These are phyloP conservation scores for Lasioglossum figueresi DNA, from an alignment of 2,888 invertebrate species.

Conservation along the genomic window DNA sequence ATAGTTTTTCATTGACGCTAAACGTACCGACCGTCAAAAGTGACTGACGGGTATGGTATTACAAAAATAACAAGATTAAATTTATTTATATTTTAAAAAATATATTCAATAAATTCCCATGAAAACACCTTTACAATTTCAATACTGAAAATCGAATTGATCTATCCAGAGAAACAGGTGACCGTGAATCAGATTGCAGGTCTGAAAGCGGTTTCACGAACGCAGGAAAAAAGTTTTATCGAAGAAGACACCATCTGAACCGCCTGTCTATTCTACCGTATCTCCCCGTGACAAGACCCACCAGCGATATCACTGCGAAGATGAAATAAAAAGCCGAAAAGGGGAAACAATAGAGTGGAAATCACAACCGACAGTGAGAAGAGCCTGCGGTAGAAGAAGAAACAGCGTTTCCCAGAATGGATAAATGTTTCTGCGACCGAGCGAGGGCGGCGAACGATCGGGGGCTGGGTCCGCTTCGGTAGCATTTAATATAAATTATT, in stretches of 20 bases:
- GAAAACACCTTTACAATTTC: too few relatives aligned
- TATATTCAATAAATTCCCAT: too few relatives aligned
- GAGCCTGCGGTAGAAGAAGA: background rate
- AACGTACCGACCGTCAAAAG: too few relatives aligned
- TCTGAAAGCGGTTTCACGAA: background rate
- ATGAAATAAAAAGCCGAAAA: background rate
- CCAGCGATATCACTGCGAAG: background rate
- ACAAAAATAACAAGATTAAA: too few relatives aligned
- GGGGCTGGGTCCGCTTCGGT: conserved; percentile 32
- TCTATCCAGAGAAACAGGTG: background rate
- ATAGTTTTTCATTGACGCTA: too few relatives aligned
- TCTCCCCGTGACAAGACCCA: background rate
- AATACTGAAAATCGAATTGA: background rate
- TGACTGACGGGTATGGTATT: too few relatives aligned
- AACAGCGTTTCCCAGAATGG: conserved; percentile 1
- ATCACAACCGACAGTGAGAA: conserved; percentile 36
- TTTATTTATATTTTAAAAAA: too few relatives aligned
- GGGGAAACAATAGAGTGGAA: conserved; percentile 44
- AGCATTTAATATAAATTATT: conserved; percentile 64
- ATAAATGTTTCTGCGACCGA: conserved; percentile 41
- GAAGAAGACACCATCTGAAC: background rate
- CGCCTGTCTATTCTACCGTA: background rate
- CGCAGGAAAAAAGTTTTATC: background rate
- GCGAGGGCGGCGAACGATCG: conserved; percentile 34
- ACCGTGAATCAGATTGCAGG: background rate